phyloP scores from a whole-genome alignment of 2,888 invertebrate genomes.

The Atrina japonica region DNA sequence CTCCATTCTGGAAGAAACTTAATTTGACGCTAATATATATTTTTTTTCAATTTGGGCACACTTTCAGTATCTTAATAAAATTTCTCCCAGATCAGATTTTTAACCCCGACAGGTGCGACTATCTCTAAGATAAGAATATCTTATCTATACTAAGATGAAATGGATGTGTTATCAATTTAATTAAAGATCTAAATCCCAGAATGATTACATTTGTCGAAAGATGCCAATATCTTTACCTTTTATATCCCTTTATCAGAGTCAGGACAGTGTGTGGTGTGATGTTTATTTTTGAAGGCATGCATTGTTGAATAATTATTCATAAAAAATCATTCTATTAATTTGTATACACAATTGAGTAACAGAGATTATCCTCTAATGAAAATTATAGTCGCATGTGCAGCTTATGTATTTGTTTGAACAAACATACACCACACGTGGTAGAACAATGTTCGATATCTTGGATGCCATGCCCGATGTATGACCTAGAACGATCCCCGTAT shows the following conservation, averaged over 20 bases:
- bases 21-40: too few species aligned
- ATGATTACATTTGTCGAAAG: constrained; percentile 3
- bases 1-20: too few species aligned
- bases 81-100: constrained; percentile 10
- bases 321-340: too few species aligned
- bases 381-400: too few species aligned
- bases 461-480: too few species aligned
- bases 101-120: constrained; percentile 21
- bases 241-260: constrained; percentile 3
- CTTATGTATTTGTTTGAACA: too few species aligned
- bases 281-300: background rate
- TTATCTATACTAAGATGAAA: constrained; percentile 26
- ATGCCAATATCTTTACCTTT: constrained; percentile 8
- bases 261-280: background rate
- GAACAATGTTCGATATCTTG: too few species aligned
- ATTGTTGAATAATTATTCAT: too few species aligned
- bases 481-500: too few species aligned
- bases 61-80: constrained; percentile 7
- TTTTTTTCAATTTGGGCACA: constrained; percentile 1
- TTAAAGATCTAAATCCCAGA: constrained; percentile 28
- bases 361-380: too few species aligned
- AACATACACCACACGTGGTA: too few species aligned
- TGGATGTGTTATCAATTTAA: constrained; percentile 33
- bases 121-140: constrained; percentile 5
- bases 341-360: too few species aligned